Percentiles rank a stretch among this genome's conserved stretches.
Evolutionary conservation across 2,888 invertebrate species (phyloP).

Genomic region (Pyrocoelia pectoralis): DNA sequence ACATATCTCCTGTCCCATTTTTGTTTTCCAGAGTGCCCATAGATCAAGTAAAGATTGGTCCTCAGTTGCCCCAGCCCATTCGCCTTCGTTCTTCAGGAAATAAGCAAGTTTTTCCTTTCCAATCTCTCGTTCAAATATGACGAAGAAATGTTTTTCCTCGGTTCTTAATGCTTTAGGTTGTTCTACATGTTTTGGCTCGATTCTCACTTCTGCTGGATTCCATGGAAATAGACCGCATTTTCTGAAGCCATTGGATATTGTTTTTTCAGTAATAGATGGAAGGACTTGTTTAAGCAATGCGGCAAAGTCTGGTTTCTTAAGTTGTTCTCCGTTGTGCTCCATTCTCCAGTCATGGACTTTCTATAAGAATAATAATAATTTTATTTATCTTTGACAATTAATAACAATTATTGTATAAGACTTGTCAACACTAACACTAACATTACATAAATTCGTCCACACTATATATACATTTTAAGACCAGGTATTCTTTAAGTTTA

Average conservation of each 20-base stretch:
- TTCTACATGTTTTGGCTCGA: neutral
- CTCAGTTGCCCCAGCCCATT: neutral
- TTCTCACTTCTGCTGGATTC: neutral
- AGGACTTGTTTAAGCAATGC: neutral
- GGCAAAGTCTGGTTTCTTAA: neutral
- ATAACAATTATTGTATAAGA: too few species aligned
- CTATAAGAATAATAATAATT: too few species aligned
- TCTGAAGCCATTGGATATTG: neutral
- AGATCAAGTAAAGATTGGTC: neutral
- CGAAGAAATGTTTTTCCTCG: neutral
- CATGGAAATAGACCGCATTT: slow-evolving; percentile 2
- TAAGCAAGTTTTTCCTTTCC: too few species aligned
- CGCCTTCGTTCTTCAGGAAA: too few species aligned
- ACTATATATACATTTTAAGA: too few species aligned
- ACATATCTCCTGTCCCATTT: neutral
- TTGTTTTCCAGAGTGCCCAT: slow-evolving; percentile 1
- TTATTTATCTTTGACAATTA: too few species aligned
- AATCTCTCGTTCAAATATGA: too few species aligned
- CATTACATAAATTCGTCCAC: too few species aligned
- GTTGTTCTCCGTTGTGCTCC: neutral
- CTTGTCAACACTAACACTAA: too few species aligned
- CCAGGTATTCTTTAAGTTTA: too few species aligned
- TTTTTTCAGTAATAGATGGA: slow-evolving; percentile 3
- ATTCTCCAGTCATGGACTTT: slow-evolving; percentile 2
- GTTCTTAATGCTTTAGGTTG: neutral